phyloP scores from a whole-genome alignment of 1,140 invertebrate species.

The Arion vulgaris region DNA sequence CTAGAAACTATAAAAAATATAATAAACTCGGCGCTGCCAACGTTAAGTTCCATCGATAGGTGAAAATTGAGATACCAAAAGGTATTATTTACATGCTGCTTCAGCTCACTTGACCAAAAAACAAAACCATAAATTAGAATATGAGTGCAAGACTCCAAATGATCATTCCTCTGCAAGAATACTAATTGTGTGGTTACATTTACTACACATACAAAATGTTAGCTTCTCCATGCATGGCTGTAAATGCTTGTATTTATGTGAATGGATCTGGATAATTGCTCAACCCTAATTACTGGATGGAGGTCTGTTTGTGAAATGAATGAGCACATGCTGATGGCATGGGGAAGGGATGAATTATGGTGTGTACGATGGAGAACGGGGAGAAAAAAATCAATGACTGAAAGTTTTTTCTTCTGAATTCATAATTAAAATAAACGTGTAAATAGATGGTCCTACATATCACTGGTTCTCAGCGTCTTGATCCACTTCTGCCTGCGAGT shows the following conservation, averaged over 20 bases:
- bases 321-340: neutral
- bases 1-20: too few relatives aligned
- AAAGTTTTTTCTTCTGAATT: slow-evolving; percentile 13
- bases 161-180: neutral
- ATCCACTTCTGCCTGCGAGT: slow-evolving; percentile 85
- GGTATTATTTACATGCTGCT: too few relatives aligned
- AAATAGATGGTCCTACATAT: slow-evolving; percentile 22
- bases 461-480: slow-evolving; percentile 47
- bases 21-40: too few relatives aligned
- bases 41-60: too few relatives aligned
- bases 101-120: neutral
- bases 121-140: neutral
- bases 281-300: neutral
- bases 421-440: slow-evolving; percentile 29
- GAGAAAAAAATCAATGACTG: neutral
- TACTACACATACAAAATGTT: neutral
- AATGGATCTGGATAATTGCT: neutral
- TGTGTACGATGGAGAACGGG: neutral
- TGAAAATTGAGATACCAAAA: too few relatives aligned
- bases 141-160: neutral
- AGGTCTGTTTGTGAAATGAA: neutral
- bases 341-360: neutral
- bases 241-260: neutral
- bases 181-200: neutral
- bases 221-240: neutral